Percentiles rank a stretch among this genome's conserved stretches.
Conservation (phyloP, 2,888 invertebrate genomes). For the Microlaimidae sp. region DNA sequence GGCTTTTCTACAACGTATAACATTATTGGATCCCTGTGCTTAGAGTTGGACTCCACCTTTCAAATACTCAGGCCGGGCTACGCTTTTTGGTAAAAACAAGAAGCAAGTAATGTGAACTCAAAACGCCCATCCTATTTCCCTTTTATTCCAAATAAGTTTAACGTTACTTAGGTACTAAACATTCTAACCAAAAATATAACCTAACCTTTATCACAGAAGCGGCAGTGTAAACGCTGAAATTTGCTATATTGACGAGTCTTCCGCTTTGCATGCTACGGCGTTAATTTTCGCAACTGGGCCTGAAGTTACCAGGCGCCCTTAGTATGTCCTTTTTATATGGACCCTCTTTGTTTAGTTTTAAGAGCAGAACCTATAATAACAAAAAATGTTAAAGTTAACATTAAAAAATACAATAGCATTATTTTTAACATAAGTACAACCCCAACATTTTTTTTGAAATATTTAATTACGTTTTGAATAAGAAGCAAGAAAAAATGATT, state of each 20-base stretch:
- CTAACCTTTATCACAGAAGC: slow-evolving; percentile 74
- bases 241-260: slow-evolving; percentile 40
- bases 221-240: slow-evolving; percentile 89
- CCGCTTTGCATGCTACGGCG: slow-evolving; percentile 35
- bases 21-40: no score
- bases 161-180: not conserved
- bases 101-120: not conserved
- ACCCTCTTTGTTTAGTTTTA: slow-evolving; percentile 84
- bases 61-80: not conserved
- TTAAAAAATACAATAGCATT: no score
- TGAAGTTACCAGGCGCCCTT: slow-evolving; percentile 75
- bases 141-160: not conserved
- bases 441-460: no score
- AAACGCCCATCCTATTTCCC: not conserved
- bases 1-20: no score
- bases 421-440: no score
- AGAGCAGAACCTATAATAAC: slow-evolving; percentile 56
- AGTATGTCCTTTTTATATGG: slow-evolving; percentile 81
- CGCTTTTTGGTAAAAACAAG: no score
- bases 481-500: no score
- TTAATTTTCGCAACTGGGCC: slow-evolving; percentile 40
- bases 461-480: no score
- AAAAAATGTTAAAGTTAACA: no score
- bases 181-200: not conserved
- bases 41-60: no score